Evolutionary conservation across 2,797 vertebrate genomes (phyloP).

Genomic region (Dryobates pubescens): DNA sequence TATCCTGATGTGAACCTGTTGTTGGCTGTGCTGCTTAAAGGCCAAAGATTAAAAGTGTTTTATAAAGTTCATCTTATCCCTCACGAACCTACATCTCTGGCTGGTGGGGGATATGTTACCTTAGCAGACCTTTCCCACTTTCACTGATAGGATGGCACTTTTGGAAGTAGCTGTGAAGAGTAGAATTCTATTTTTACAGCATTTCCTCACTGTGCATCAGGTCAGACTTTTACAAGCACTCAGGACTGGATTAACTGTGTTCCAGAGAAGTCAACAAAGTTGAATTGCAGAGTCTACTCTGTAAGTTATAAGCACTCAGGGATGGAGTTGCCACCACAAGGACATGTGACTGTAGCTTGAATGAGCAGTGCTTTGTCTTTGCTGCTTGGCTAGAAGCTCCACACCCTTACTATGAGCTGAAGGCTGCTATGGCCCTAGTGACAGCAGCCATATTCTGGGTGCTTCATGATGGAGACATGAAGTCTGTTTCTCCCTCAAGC

Average conservation of each 20-base stretch:
- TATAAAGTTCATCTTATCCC: conserved; percentile 48
- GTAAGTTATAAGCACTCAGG: background rate
- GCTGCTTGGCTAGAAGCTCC: background rate
- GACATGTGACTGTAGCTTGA: rapidly evolving
- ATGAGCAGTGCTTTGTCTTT: rapidly evolving
- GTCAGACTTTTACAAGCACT: conserved; percentile 16
- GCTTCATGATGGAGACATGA: background rate
- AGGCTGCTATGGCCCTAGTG: background rate
- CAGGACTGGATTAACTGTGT: background rate
- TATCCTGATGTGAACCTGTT: conserved; percentile 69
- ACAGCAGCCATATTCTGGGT: background rate
- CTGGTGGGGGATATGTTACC: background rate
- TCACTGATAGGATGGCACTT: conserved; percentile 29
- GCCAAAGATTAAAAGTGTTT: conserved; percentile 66
- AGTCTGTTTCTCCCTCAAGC: background rate
- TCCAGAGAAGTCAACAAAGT: background rate
- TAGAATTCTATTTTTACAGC: conserved; percentile 25
- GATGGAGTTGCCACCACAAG: rapidly evolving
- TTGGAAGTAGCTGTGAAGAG: conserved; percentile 13
- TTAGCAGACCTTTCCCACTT: conserved; percentile 32
- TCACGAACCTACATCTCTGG: background rate
- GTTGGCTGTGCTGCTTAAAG: conserved; percentile 54
- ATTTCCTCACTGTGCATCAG: background rate
- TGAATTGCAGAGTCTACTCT: background rate
- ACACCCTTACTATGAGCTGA: rapidly evolving